Percentiles rank a stretch among this genome's conserved stretches.
phyloP scores from a whole-genome alignment of 2,113 vertebrate genomes.

The Anarrhichthys ocellatus region DNA sequence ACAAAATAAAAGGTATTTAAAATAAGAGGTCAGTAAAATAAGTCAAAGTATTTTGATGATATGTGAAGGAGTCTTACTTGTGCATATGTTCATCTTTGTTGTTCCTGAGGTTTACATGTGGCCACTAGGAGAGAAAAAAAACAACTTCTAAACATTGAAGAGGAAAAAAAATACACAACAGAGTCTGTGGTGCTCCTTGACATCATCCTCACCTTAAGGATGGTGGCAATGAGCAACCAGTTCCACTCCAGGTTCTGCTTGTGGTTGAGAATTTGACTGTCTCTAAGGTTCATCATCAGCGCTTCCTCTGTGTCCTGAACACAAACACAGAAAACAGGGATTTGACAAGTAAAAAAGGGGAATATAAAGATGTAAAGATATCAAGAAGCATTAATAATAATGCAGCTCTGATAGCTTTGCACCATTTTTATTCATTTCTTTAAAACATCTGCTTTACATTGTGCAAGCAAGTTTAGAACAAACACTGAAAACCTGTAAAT shows the following conservation, averaged over 20 bases:
- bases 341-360: not conserved
- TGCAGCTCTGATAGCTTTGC: not conserved
- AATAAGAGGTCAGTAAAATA: not conserved
- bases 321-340: constrained; percentile 25
- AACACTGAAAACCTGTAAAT: not conserved
- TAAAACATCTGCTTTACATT: not conserved
- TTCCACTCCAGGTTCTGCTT: constrained; percentile 99
- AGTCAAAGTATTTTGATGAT: not conserved
- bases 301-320: constrained; percentile 96
- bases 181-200: constrained; percentile 11
- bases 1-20: constrained; percentile 16
- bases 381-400: not conserved
- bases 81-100: constrained; percentile 99
- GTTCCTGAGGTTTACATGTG: constrained; percentile 95
- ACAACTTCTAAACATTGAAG: constrained; percentile 45
- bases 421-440: not conserved
- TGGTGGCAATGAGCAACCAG: constrained; percentile 96
- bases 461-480: not conserved
- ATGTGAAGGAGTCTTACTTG: constrained; percentile 83
- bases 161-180: not conserved
- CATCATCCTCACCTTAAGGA: constrained; percentile 89
- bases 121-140: constrained; percentile 88
- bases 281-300: constrained; percentile 93
- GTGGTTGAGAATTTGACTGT: constrained; percentile 97
- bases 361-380: not conserved